A percentile compares a stretch with the other conserved stretches of the same genome.
These are phyloP conservation scores for Oscheius onirici DNA, from an alignment of 2,888 invertebrate species.

Conservation along the genomic window DNA sequence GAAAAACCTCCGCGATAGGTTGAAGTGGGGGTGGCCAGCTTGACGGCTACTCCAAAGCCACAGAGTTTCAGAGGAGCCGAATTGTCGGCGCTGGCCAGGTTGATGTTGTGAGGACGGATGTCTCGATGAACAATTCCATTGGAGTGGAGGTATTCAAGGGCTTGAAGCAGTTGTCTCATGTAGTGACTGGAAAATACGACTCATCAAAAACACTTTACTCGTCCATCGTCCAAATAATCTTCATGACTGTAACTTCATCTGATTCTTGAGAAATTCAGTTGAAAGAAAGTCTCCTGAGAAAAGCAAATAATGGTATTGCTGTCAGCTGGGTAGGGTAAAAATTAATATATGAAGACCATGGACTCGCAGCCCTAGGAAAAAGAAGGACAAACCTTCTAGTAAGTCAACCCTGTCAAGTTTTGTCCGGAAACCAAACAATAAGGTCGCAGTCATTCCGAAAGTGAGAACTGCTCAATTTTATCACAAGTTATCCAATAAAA, in stretches of 20 bases:
- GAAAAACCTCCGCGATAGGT: conserved; percentile 25
- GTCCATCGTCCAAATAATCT: too few relatives aligned
- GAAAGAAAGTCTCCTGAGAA: too few relatives aligned
- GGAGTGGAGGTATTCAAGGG: conserved; percentile 95
- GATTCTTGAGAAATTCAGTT: too few relatives aligned
- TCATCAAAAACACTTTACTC: too few relatives aligned
- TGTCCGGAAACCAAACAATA: too few relatives aligned
- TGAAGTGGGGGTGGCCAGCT: conserved; percentile 77
- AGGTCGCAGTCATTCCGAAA: not conserved
- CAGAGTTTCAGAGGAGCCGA: conserved; percentile 97
- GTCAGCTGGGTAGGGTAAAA: too few relatives aligned
- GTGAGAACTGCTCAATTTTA: not conserved
- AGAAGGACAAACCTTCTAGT: too few relatives aligned
- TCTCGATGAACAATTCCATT: conserved; percentile 97
- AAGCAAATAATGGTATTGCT: too few relatives aligned
- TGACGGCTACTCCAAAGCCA: conserved; percentile 95
- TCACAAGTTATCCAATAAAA: not conserved
- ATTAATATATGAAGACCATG: too few relatives aligned
- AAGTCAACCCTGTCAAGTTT: too few relatives aligned
- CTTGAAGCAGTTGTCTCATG: conserved; percentile 96
- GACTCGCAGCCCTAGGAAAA: too few relatives aligned
- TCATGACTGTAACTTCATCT: too few relatives aligned
- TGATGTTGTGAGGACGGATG: conserved; percentile 94
- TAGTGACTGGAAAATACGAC: conserved; percentile 83
- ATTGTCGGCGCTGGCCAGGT: conserved; percentile 92